Base-by-base conservation (phyloP, 2,888 invertebrate species). In the Parnassius apollo region DNA sequence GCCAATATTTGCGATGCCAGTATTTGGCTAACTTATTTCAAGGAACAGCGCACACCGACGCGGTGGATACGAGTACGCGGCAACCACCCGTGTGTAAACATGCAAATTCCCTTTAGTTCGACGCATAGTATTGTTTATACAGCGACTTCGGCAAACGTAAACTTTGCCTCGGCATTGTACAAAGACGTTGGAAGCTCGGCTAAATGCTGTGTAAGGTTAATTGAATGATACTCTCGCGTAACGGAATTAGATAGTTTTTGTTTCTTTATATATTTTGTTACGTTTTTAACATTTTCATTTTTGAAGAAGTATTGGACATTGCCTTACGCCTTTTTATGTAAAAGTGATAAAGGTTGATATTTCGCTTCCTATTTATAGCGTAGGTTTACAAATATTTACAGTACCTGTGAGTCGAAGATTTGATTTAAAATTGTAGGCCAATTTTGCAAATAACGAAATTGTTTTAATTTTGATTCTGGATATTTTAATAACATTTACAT, bases 51-150 rank as follows among this genome's bases (percentile, higher is more conserved):
- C 62, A 64, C 54, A 64, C 64, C 65, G 56, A 63, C 60, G 62
- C 63, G 61, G 61, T 55, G 57, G 49, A 49, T 10, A 65, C 61
- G 72, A 68, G 54, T 58, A 54, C 57, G 54, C 57, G 44, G 58
- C 58, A 50, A 67, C 67, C 70, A 71, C 72, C 70, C 67, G 69
- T 70, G 68, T 73, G 81, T 80, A 82, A 82, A 85, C 80, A 83
- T 79, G 82, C 77, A 83, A 84, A 86, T 83, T 83, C 78, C 75
- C 83, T 81, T 75, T 77, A 82, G 83, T 81, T 80, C 73, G 69
- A 76, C 80, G 80, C 83, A 81, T 78, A 75, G 65, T 70, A 57
- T 71, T 83, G 81, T 87, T 85, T 85, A 76, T 72, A 70, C 70
- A 76, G 70, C 73, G 75, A 76, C 80, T 82, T 78, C 69, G 65